These are phyloP conservation scores for Leptocoma aspasia DNA, from an alignment of 2,113 vertebrate genomes.

Conservation along the genomic window DNA sequence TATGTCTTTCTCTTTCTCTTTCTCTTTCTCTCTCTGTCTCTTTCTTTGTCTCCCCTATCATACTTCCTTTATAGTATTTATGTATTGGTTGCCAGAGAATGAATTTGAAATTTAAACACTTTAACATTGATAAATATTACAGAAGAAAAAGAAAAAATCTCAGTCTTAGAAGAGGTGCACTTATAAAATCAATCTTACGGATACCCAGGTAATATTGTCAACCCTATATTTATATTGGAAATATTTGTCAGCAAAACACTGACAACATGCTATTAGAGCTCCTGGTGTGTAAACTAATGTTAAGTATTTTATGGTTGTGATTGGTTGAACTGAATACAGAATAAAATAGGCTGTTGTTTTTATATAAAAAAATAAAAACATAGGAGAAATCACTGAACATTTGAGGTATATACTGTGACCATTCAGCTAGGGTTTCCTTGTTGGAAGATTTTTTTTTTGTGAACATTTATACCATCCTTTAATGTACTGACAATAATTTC, in stretches of 20 bases:
- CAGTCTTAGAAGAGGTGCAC: not conserved
- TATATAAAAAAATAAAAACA: not conserved
- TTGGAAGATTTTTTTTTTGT: not conserved
- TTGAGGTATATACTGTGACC: not conserved
- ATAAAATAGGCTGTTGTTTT: not conserved
- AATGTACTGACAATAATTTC: not conserved
- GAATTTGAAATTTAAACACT: not conserved
- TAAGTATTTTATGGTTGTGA: not conserved
- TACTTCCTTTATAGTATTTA: not conserved
- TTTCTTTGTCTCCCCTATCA: not conserved
- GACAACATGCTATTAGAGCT: not conserved
- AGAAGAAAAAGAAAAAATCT: not conserved
- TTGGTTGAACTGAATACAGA: not conserved
- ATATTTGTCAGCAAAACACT: not conserved
- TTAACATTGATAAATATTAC: not conserved
- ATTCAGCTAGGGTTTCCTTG: not conserved
- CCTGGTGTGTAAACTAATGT: not conserved
- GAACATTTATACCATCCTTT: not conserved
- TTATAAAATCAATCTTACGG: not conserved
- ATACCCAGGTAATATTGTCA: not conserved
- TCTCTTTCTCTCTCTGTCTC: not conserved
- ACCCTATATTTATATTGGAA: not conserved
- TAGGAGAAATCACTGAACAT: not conserved
- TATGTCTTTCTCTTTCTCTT: not conserved
- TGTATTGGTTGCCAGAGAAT: not conserved